Evolutionary conservation across 2,113 vertebrate species (phyloP).

Genomic region (Oncorhynchus mykiss): DNA sequence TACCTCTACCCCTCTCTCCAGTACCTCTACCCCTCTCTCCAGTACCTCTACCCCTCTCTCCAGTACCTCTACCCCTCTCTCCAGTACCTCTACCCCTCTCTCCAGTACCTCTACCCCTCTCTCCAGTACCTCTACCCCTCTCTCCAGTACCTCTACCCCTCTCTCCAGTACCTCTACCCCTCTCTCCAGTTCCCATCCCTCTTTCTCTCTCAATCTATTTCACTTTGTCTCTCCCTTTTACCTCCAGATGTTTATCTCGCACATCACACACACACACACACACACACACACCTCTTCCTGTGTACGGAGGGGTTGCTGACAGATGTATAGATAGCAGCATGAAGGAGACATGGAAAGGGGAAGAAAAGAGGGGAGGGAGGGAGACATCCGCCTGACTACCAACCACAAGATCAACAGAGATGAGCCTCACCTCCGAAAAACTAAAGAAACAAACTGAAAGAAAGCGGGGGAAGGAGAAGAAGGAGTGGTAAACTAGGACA

Average conservation of each 20-base stretch:
- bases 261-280: slow-evolving; percentile 51
- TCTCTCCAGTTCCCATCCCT: background rate
- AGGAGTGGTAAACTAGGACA: background rate
- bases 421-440: background rate
- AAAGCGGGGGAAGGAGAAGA: too few relatives aligned
- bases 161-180: background rate
- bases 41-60: too few relatives aligned
- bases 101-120: too few relatives aligned
- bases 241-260: slow-evolving; percentile 12
- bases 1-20: too few relatives aligned
- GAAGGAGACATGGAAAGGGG: slow-evolving; percentile 22
- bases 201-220: slow-evolving; percentile 1
- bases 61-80: too few relatives aligned
- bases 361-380: background rate
- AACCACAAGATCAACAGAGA: slow-evolving; percentile 21
- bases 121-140: too few relatives aligned
- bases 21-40: too few relatives aligned
- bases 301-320: slow-evolving; percentile 48
- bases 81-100: too few relatives aligned
- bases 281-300: slow-evolving; percentile 29
- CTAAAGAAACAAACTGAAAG: background rate
- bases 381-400: background rate
- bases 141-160: too few relatives aligned
- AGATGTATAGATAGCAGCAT: slow-evolving; percentile 54
- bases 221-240: background rate